Base-by-base conservation (phyloP, 1,140 invertebrate genomes). In the Drosophila miranda region DNA sequence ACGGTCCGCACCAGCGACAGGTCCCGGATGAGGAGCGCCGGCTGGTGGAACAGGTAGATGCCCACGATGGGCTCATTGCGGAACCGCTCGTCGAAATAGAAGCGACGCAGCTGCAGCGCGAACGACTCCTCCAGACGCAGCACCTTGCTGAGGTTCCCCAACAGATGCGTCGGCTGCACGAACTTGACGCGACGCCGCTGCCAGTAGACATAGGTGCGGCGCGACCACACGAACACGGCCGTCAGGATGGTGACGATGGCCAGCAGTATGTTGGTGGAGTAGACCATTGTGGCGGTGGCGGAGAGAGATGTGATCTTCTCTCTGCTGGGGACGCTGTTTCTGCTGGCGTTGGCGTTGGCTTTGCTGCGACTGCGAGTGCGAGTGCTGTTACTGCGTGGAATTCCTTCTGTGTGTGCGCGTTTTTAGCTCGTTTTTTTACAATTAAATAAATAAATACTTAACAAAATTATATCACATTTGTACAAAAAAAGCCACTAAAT, bases 1-100 rank as follows among this genome's bases (percentile, higher is more conserved):
- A 94, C 91, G 19, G 84, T 78, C 30, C 92, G 92, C 4, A 93
- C 91, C 14, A 94, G 70, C 34, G 92, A 91, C 0, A 92, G 91
- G 75, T 93, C 93, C 8, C 92, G 90, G 3, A 93, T 79, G 16
- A 93, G 80, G 30, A 94, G 54, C 2, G 82, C 89, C 0, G 93
- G 93, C 55, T 90, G 78, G 45, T 91, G 78, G 51, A 92, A 91
- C 50, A 92, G 83, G 50, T 92, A 92, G 43, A 92, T 89, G 16
- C 92, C 92, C 14, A 92, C 81, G 9, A 91, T 74, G 21, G 90
- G 89, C 51, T 90, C 90, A 50, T 87, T 74, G 50, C 70, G 68
- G 46, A 89, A 89, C 0, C 75, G 75, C 4, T 84, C 60, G 26
- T 90, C 80, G 21, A 81, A 89, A 16, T 90, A 90, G 56, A 83